Evolutionary conservation across 2,888 invertebrate species (phyloP).

Genomic region (Anaspis maculata): DNA sequence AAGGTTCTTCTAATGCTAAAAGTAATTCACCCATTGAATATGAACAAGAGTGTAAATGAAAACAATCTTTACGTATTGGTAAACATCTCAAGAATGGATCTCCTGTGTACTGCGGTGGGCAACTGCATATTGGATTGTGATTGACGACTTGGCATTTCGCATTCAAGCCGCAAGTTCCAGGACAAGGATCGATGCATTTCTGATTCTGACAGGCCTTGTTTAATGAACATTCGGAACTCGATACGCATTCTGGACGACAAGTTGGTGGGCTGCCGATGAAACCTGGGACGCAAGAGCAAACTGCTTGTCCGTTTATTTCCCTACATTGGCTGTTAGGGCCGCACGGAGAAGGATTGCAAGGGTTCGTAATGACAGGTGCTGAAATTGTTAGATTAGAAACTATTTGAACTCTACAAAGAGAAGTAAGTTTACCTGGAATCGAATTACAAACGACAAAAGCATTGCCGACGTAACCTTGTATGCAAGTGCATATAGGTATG

Average conservation of each 20-base stretch:
- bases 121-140: conserved; percentile 60
- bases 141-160: conserved; percentile 67
- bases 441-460: conserved; percentile 47
- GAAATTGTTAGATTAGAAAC: conserved; percentile 1
- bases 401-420: neutral
- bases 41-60: conserved; percentile 60
- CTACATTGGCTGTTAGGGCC: conserved; percentile 57
- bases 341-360: conserved; percentile 64
- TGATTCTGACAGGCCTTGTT: conserved; percentile 59
- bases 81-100: conserved; percentile 61
- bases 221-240: conserved; percentile 58
- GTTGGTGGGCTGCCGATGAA: conserved; percentile 56
- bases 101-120: conserved; percentile 55
- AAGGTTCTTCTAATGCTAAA: conserved; percentile 19
- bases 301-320: conserved; percentile 54
- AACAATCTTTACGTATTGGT: conserved; percentile 32
- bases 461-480: conserved; percentile 28
- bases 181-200: conserved; percentile 64
- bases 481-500: conserved; percentile 36
- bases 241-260: conserved; percentile 59
- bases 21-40: neutral
- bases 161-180: conserved; percentile 59
- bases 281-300: conserved; percentile 57
- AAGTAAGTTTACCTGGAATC: conserved; percentile 33
- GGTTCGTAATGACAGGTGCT: conserved; percentile 36